A percentile compares a stretch with the other conserved stretches of the same genome.
Conservation (phyloP, 2,888 invertebrate species). For the Ceratothoa steindachneri region DNA sequence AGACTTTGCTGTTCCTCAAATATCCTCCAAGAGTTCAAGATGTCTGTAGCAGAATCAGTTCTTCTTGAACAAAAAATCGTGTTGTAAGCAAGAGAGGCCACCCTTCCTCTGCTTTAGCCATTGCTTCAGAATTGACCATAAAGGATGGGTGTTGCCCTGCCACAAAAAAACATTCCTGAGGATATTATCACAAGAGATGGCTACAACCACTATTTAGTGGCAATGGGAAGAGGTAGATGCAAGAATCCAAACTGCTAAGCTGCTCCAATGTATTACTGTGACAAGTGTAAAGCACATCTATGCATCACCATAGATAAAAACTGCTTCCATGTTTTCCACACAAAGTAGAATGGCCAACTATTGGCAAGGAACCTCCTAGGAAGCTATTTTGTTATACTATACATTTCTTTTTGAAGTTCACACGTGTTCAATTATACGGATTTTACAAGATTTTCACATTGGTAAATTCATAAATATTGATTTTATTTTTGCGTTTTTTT, state of each 20-base stretch:
- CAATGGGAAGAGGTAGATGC: not conserved
- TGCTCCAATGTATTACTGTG: not conserved
- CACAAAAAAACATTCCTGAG: not conserved
- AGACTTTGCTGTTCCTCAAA: slow-evolving; percentile 14
- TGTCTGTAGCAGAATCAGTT: slow-evolving; percentile 1
- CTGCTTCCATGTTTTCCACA: slow-evolving; percentile 8
- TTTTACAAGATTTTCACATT: too few relatives aligned
- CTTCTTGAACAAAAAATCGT: slow-evolving; percentile 1
- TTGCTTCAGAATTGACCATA: not conserved
- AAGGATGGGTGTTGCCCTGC: not conserved
- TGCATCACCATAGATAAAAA: slow-evolving; percentile 15
- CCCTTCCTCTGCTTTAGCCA: not conserved
- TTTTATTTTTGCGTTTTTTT: too few relatives aligned
- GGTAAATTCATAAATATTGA: not conserved
- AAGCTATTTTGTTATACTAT: not conserved
- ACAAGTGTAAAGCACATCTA: slow-evolving; percentile 11
- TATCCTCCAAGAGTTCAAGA: slow-evolving; percentile 19
- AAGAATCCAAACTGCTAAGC: slow-evolving; percentile 1
- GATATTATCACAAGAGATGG: not conserved
- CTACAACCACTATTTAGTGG: too few relatives aligned
- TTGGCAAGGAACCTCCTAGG: not conserved
- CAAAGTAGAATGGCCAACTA: not conserved
- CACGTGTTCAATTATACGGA: too few relatives aligned
- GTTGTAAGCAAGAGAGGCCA: slow-evolving; percentile 10
- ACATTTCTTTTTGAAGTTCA: too few relatives aligned